Conservation (phyloP, 92 coral and sea anemone genomes). For the Chrysogorgia sp. region DNA sequence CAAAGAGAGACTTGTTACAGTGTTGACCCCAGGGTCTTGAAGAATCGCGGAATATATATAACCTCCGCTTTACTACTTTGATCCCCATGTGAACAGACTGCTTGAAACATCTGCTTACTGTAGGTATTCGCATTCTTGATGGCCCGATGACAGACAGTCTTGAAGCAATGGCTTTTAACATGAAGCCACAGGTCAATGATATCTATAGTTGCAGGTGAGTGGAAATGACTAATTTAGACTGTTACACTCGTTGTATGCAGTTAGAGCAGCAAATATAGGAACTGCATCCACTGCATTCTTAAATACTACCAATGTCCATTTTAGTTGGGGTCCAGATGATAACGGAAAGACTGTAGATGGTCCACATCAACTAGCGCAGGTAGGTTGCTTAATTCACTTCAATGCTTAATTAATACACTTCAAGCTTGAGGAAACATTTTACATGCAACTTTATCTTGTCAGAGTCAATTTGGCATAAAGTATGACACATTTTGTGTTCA, state of each 20-base stretch:
- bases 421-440: too few relatives aligned
- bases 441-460: too few relatives aligned
- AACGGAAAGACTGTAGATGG: constrained; percentile 97
- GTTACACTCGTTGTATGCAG: not conserved
- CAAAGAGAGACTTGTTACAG: too few relatives aligned
- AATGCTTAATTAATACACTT: not conserved
- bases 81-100: too few relatives aligned
- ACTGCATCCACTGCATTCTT: not conserved
- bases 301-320: not conserved
- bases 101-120: not conserved
- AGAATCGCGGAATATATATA: too few relatives aligned
- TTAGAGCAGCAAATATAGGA: too few relatives aligned
- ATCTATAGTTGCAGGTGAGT: constrained; percentile 96
- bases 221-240: not conserved
- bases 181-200: constrained; percentile 79
- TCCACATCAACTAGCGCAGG: constrained; percentile 97
- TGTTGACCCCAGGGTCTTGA: too few relatives aligned
- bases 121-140: constrained; percentile 95
- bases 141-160: constrained; percentile 99
- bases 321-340: constrained; percentile 98
- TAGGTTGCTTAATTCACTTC: constrained; percentile 9
- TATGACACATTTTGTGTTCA: too few relatives aligned
- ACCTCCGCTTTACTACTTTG: too few relatives aligned
- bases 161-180: constrained; percentile 98
- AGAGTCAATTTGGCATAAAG: too few relatives aligned